Evolutionary conservation across 2,113 vertebrate species (phyloP).

Genomic region (Salvelinus alpinus): DNA sequence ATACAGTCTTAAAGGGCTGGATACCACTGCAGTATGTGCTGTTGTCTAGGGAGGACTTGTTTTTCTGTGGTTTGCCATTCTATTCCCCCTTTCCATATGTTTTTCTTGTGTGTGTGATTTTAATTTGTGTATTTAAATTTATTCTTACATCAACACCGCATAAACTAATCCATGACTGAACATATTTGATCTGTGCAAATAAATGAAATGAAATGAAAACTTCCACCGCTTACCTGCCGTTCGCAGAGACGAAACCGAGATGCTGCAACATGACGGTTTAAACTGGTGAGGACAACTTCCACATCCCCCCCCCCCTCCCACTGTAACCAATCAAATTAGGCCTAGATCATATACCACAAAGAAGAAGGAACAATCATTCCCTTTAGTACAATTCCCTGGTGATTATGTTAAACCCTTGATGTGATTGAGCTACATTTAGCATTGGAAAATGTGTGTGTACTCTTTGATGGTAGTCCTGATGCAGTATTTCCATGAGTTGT

Average conservation of each 20-base stretch:
- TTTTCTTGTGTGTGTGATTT: background rate
- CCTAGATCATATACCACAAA: conserved; percentile 27
- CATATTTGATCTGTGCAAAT: conserved; percentile 47
- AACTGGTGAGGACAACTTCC: conserved; percentile 71
- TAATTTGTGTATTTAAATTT: background rate
- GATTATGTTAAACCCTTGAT: conserved; percentile 43
- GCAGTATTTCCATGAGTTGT: conserved; percentile 36
- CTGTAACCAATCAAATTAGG: conserved; percentile 55
- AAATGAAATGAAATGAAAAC: conserved; percentile 53
- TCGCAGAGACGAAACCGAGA: conserved; percentile 69
- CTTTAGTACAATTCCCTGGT: conserved; percentile 33
- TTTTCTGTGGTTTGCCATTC: background rate
- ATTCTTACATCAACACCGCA: conserved; percentile 7
- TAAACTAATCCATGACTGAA: conserved; percentile 52
- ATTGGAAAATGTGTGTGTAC: conserved; percentile 1
- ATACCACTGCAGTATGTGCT: background rate
- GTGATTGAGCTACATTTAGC: conserved; percentile 42
- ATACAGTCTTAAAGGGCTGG: background rate
- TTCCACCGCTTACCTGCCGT: conserved; percentile 59
- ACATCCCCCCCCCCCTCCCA: conserved; percentile 34
- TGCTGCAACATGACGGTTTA: conserved; percentile 70
- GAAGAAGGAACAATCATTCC: conserved; percentile 37
- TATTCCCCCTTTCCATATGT: background rate
- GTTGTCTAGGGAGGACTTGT: background rate
- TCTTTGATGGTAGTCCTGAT: conserved; percentile 52